Base-by-base conservation (phyloP, 2,113 vertebrate genomes). In the Phycodurus eques region DNA sequence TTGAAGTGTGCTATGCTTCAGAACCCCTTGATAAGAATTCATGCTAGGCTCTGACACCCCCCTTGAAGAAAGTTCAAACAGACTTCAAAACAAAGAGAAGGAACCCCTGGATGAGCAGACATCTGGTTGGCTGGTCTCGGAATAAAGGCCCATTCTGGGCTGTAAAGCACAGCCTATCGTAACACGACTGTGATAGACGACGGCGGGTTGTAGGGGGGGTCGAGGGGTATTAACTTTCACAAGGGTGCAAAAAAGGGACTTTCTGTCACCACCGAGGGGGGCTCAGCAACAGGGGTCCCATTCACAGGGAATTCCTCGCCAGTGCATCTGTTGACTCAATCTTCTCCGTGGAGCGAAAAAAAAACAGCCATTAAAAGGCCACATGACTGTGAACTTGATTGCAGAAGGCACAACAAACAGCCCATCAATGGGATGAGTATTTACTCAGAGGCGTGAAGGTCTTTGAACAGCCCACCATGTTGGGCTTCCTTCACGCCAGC, bases 331-430 rank as follows among this genome's bases (percentile, higher is more conserved):
- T 92, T 91, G 88, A 91, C 91, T 89, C 88, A 89, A 80, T 92
- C 89, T 87, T 83, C 81, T 88, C 85, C 86, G 85, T 78, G 73
- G 86, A 83, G 82, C 77, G 85, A 86, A 87, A 87, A 85, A 85
- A 91, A 91, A 88, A 91, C 88, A 91, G 87, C 84, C 88, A 88
- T 91, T 88, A 87, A 91, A 89, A 89, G 53, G 77, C 85, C 88
- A 87, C 88, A 88, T 87, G 91, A 90, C 91, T 93, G 91, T 94
- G 93, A 94, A 93, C 93, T 93, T 93, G 92, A 92, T 89, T 91
- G 88, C 83, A 88, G 88, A 82, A 77, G 85, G 82, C 71, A 84
- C 86, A 88, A 78, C 79, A 88, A 83, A 80, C 80, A 78, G 70
- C 75, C 80, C 72, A 60, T 91, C 87, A 88, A 90, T 87, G 76